Base-by-base conservation (phyloP, 2,113 vertebrate genomes). In the Aptenodytes patagonicus region DNA sequence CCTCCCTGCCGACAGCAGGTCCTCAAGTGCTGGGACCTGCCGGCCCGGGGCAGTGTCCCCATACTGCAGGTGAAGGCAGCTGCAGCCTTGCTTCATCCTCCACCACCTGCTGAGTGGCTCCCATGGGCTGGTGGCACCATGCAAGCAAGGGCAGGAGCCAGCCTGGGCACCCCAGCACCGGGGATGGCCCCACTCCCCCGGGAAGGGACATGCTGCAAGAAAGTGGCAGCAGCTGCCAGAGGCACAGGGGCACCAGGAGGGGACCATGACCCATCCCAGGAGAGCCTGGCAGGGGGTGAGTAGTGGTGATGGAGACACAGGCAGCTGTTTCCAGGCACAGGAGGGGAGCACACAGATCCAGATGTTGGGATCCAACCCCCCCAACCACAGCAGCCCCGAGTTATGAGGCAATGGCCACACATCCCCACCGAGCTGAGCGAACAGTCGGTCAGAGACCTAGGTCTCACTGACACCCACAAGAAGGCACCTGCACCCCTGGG, bases 1-100 rank as follows among this genome's bases (percentile, higher is more conserved):
- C 18, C 32, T 61, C 9, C 36, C 14, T 0, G 0, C 32, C 18
- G 3, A 54, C 0, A 0, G 28, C 51, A 83, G 21, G 13, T 88
- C 62, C 58, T 69, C 1, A 0, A 3, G 1, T 57, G 71, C 46
- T 46, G 61, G 19, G 38, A 55, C 75, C 62, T 55, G 26, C 29
- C 14, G 2, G 51, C 24, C 25, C 7, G 2, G 24, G 18, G 12
- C 60, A 25, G 10, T 10, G 36, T 47, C 68, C 49, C 68, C 1
- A 0, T 13, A 29, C 55, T 16, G 46, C 4, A 2, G 40, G 46
- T 11, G 11, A 87, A 36, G 46, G 51, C 65, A 84, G 19, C 38
- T 54, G 55, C 24, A 68, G 32, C 60, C 46, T 89, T 36, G 46
- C 64, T 94, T 82, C 81, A 82, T 44, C 25, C 44, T 62, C 46